A percentile compares a stretch with the other conserved stretches of the same genome.
Conservation (phyloP, 2,888 invertebrate genomes). For the Brachynemurus nebulosus region DNA sequence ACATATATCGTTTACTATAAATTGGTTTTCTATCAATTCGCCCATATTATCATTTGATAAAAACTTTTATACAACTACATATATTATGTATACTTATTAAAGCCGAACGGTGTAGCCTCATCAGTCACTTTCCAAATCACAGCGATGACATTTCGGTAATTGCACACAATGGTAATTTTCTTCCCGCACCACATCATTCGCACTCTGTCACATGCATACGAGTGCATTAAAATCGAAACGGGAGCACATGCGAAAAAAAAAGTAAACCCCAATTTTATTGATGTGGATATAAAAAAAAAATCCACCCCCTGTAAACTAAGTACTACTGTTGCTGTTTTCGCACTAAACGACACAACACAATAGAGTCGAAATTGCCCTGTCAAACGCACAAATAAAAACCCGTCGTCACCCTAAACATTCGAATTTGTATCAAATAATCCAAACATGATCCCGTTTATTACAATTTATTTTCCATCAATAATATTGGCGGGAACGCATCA, state of each 20-base stretch:
- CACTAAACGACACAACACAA: conserved; percentile 1
- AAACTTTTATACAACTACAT: no score
- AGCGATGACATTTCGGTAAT: conserved; percentile 11
- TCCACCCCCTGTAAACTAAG: conserved; percentile 1
- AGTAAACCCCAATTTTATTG: no score
- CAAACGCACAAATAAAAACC: neutral
- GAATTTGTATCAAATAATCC: neutral
- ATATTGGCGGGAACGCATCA: neutral
- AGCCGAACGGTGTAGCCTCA: no score
- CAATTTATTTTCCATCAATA: no score
- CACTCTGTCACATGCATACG: neutral
- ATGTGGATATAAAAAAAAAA: no score
- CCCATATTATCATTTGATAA: no score
- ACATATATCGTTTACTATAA: no score
- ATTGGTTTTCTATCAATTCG: no score
- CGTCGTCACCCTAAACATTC: neutral
- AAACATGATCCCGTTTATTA: conserved; percentile 3
- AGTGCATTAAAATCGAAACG: conserved; percentile 1
- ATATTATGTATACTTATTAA: no score
- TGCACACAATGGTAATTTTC: conserved; percentile 7
- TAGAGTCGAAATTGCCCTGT: conserved; percentile 3
- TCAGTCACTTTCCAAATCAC: conserved; percentile 9
- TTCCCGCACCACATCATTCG: conserved; percentile 3
- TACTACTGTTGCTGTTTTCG: neutral
- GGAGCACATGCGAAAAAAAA: no score